Base-by-base conservation (phyloP, 2,888 invertebrate species). In the Molorchus minor region DNA sequence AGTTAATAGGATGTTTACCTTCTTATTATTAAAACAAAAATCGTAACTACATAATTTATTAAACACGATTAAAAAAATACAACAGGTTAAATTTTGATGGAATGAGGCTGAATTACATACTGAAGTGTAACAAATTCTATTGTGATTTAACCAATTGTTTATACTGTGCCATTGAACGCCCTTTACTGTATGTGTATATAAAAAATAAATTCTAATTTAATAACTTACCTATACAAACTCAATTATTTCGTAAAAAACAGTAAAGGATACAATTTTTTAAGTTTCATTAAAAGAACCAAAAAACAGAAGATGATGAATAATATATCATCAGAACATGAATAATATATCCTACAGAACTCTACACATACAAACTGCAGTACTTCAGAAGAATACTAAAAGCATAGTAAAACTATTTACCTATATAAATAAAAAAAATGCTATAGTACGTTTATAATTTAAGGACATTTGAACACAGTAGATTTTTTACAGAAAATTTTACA, bases 21-120 rank as follows among this genome's bases (percentile, higher is more conserved):
- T n/a, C n/a, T n/a, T n/a, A 25, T 25, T 5, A 25, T 5, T 45
- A 38, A 49, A 38, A 36, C 12, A 36, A 8, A 1, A 36, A 4
- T 12, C 20, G 1, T 49, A 49, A 49, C 49, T 49, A 36, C 53
- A 61, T 64, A 47, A 64, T 68, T 67, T 67, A 69, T 67, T 69
- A 67, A 69, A 67, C 67, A 66, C 63, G 59, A 65, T 66, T 66
- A 36, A 62, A 59, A 55, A 66, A 69, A 62, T 44, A 41, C 57
- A 25, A 40, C 45, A 20, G 52, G 56, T 61, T 62, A 62, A 64
- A 58, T 59, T 58, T 61, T 60, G 62, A 61, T 69, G 69, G 69
- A 69, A 69, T 69, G 69, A 69, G 66, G 68, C 69, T 54, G 54
- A 60, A 57, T 38, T 38, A 49, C 57, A 60, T 56, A 33, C 38